phyloP scores from a whole-genome alignment of 2,113 vertebrate species.

The Pomatostomus ruficeps region DNA sequence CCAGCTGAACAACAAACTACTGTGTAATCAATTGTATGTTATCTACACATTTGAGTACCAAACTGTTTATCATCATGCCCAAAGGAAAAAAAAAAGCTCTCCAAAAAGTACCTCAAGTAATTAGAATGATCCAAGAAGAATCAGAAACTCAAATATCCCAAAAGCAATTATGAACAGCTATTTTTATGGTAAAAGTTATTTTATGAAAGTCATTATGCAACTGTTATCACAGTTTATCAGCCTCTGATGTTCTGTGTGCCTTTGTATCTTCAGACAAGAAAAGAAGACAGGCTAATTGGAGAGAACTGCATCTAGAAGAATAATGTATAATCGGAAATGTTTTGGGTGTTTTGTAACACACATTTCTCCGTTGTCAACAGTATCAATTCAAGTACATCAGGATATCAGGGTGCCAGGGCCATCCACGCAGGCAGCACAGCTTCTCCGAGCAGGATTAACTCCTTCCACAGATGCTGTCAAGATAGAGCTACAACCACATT shows the following conservation, averaged over 20 bases:
- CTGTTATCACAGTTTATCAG: background rate
- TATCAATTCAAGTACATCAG: background rate
- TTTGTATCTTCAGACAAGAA: background rate
- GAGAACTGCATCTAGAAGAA: background rate
- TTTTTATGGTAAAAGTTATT: background rate
- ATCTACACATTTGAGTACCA: background rate
- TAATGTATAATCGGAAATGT: background rate
- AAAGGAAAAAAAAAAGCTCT: background rate
- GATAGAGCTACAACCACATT: background rate
- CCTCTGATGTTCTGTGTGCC: background rate
- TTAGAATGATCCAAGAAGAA: background rate
- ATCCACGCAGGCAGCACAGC: background rate
- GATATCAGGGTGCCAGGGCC: background rate
- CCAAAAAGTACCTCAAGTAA: background rate
- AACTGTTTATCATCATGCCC: background rate
- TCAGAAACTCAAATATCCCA: background rate
- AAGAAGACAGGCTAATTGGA: background rate
- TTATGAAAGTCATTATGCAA: background rate
- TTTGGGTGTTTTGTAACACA: background rate
- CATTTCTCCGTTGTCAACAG: background rate
- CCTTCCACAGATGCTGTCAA: background rate
- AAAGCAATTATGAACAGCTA: background rate
- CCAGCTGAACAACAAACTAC: background rate
- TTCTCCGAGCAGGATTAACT: background rate
- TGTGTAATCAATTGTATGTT: background rate